A percentile compares a stretch with the other conserved stretches of the same genome.
Conservation (phyloP, 2,113 vertebrate genomes). For the Rhombomys opimus region DNA sequence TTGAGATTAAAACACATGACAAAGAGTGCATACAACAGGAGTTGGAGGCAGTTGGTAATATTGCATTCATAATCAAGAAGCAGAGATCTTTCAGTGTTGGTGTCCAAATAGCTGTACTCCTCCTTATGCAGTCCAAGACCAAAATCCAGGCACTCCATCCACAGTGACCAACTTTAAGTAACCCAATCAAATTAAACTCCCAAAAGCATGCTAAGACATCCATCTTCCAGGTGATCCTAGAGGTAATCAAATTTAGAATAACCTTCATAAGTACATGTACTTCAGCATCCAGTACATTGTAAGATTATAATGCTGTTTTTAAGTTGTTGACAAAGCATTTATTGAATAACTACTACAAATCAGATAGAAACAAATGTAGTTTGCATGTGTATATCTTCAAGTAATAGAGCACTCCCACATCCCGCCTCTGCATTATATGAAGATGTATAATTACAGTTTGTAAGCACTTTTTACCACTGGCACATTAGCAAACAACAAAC, state of each 20-base stretch:
- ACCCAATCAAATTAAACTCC: background rate
- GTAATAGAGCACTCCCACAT: constrained; percentile 49
- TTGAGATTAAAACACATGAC: background rate
- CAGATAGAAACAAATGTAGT: constrained; percentile 14
- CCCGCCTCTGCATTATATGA: constrained; percentile 66
- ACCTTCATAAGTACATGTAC: no score
- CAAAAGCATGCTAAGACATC: no score
- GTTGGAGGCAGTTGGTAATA: background rate
- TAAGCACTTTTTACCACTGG: constrained; percentile 66
- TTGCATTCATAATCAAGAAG: background rate
- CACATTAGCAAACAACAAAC: constrained; percentile 80
- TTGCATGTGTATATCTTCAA: constrained; percentile 31
- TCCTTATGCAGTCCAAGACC: background rate
- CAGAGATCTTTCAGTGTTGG: background rate
- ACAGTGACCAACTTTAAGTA: no score
- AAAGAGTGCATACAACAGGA: background rate
- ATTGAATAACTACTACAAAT: constrained; percentile 1
- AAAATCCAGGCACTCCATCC: background rate
- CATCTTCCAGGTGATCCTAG: background rate
- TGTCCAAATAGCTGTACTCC: background rate
- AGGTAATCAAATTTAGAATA: background rate
- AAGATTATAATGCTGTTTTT: constrained; percentile 19
- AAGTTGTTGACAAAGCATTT: background rate
- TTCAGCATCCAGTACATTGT: background rate
- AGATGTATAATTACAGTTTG: constrained; percentile 76